Evolutionary conservation across 92 coral and sea anemone species (phyloP).

Genomic region (Montipora capitata): DNA sequence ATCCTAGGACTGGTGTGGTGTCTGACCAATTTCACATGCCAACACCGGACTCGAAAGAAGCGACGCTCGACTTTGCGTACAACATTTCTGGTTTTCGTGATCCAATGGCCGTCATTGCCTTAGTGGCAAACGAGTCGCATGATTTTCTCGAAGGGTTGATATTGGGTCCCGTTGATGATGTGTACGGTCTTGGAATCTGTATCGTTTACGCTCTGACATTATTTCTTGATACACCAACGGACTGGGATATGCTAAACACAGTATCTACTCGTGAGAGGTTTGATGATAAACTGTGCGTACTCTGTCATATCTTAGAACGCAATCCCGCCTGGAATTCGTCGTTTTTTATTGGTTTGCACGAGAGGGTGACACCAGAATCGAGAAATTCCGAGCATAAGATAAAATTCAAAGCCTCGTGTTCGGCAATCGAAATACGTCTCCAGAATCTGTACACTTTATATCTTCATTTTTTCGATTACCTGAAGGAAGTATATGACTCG

Average conservation of each 20-base stretch:
- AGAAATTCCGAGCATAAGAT: too few relatives aligned
- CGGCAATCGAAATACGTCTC: too few relatives aligned
- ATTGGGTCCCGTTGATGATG: slow-evolving; percentile 8
- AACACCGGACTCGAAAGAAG: not conserved
- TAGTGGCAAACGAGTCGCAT: not conserved
- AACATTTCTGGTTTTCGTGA: not conserved
- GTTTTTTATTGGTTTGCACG: not conserved
- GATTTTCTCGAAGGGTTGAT: not conserved
- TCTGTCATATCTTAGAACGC: not conserved
- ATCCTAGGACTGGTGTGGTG: not conserved
- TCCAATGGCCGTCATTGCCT: not conserved
- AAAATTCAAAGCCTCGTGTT: too few relatives aligned
- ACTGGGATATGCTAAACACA: not conserved
- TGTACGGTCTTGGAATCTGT: slow-evolving; percentile 24
- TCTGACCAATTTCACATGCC: not conserved
- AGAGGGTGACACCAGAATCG: too few relatives aligned
- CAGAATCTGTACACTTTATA: not conserved
- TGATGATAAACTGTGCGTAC: not conserved
- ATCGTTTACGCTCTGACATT: not conserved
- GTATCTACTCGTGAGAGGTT: too few relatives aligned
- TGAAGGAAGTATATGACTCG: not conserved
- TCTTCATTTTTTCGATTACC: not conserved
- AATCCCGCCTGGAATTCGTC: slow-evolving; percentile 17
- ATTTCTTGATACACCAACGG: not conserved
- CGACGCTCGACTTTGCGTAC: not conserved